Percentiles rank a stretch among this genome's conserved stretches.
Conservation (phyloP, 2,888 invertebrate species). For the Megastigmus dorsalis region DNA sequence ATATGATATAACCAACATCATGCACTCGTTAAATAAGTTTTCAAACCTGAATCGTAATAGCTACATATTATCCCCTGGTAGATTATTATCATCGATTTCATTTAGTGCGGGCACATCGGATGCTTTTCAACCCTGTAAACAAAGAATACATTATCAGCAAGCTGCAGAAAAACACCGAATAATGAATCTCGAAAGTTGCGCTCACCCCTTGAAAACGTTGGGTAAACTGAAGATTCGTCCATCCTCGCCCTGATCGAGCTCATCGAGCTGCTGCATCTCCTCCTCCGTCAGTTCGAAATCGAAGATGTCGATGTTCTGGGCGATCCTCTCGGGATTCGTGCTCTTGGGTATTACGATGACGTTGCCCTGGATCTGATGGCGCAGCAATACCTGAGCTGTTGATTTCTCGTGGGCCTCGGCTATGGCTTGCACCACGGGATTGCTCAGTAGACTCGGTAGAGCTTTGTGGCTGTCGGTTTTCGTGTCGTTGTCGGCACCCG, state of each 20-base stretch:
- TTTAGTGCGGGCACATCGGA: too few species aligned
- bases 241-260: slow-evolving; percentile 77
- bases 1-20: too few species aligned
- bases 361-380: slow-evolving; percentile 81
- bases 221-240: slow-evolving; percentile 83
- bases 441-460: slow-evolving; percentile 75
- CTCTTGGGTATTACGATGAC: slow-evolving; percentile 87
- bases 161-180: too few species aligned
- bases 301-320: slow-evolving; percentile 82
- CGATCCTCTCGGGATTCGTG: slow-evolving; percentile 80
- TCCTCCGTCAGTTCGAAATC: slow-evolving; percentile 78
- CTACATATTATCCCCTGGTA: too few species aligned
- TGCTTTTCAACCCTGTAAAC: too few species aligned
- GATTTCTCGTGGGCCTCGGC: slow-evolving; percentile 79
- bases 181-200: too few species aligned
- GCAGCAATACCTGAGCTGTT: slow-evolving; percentile 83
- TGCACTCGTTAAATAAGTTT: too few species aligned
- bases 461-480: slow-evolving; percentile 66
- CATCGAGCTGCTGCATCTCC: slow-evolving; percentile 77
- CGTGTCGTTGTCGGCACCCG: slow-evolving; percentile 77
- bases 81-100: too few species aligned
- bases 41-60: too few species aligned
- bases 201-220: slow-evolving; percentile 71
- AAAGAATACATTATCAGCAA: too few species aligned
- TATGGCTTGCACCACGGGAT: slow-evolving; percentile 78